phyloP scores from a whole-genome alignment of 2,113 vertebrate genomes.

The Plectropomus leopardus region DNA sequence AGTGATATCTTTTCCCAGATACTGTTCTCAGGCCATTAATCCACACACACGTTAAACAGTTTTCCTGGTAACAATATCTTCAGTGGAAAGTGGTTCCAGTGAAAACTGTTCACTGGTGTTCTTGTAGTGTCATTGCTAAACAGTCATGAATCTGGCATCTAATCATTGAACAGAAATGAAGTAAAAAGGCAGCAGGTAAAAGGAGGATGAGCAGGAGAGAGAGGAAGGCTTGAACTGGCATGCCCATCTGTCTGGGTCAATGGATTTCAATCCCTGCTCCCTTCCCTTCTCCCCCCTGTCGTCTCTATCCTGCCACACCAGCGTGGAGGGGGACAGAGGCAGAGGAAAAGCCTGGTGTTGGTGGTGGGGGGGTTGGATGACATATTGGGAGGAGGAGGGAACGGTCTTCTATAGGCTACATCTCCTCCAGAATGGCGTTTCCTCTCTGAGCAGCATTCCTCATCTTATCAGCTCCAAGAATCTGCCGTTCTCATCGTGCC shows the following conservation, averaged over 20 bases:
- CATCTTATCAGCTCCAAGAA: conserved; percentile 79
- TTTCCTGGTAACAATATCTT: not conserved
- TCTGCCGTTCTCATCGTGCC: conserved; percentile 83
- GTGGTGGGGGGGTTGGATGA: conserved; percentile 41
- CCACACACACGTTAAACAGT: not conserved
- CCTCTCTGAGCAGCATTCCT: conserved; percentile 81
- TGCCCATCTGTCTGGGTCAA: conserved; percentile 79
- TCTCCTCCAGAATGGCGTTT: conserved; percentile 75
- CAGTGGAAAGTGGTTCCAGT: not conserved
- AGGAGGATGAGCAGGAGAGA: conserved; percentile 16
- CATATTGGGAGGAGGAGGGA: conserved; percentile 47
- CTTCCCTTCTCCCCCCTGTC: conserved; percentile 42
- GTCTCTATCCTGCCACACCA: conserved; percentile 11
- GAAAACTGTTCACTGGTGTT: not conserved
- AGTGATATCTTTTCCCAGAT: not conserved
- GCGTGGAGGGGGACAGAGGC: conserved; percentile 9
- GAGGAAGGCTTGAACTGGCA: conserved; percentile 75
- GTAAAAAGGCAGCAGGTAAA: not conserved
- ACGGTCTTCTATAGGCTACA: conserved; percentile 57
- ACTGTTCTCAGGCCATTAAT: not conserved
- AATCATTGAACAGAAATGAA: not conserved
- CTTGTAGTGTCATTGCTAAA: not conserved
- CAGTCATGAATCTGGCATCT: not conserved
- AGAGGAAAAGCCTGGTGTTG: conserved; percentile 32
- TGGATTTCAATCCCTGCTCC: conserved; percentile 73